Base-by-base conservation (phyloP, 92 coral and sea anemone species). In the Metridium senile region DNA sequence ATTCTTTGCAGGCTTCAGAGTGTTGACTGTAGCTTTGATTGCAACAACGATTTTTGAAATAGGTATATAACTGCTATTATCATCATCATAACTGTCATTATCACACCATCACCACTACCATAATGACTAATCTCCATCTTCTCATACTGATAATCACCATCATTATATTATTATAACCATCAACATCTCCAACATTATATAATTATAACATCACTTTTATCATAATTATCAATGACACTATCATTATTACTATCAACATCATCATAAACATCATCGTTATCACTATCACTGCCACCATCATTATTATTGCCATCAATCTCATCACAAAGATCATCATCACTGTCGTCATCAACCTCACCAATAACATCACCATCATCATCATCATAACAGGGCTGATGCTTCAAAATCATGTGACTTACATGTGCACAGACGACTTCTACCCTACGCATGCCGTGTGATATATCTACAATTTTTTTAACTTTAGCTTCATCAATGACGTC, bases 341-440 rank as follows among this genome's bases (percentile, higher is more conserved):
- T 13, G 13, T 39, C 49, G 13, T 13, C 13, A 39, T 39, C 49
- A 39, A 4, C 49, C 6, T 39, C 49, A 39, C 49, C 13, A 39
- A 4, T 13, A 39, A 4, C 49, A 39, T 39, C 49, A 39, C 49
- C 13, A 39, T 39, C 49, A 39, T 39, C 49, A 39, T 39, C 49
- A 39, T 39, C 49, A 39, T 39, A n/a, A n/a, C n/a, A n/a, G n/a
- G n/a, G n/a, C n/a, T n/a, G n/a, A n/a, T n/a, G n/a, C n/a, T n/a
- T n/a, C n/a, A n/a, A n/a, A n/a, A n/a, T n/a, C n/a, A n/a, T n/a
- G 23, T 54, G 25, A 75, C 93, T 88, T 68, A 94, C 98, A 88
- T 89, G 89, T 35, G 95, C 89, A 83, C 98, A 94, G 31, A 90
- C 90, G 21, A 92, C 91, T 71, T 94, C 98, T 26, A 81, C 85